phyloP scores from a whole-genome alignment of 35 echinoderm and acorn worm species.

The Chiridota heheva region DNA sequence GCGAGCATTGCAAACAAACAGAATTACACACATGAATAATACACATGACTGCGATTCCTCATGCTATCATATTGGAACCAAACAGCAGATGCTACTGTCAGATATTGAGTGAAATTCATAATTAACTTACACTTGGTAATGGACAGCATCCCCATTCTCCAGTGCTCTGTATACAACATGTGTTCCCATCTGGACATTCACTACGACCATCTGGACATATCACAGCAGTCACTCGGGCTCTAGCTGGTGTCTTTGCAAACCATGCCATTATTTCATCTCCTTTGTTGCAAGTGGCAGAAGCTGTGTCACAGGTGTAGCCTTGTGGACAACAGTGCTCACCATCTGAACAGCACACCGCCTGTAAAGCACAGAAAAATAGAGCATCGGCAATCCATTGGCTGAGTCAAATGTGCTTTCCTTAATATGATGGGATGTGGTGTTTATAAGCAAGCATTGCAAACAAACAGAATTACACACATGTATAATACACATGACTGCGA shows the following conservation, averaged over 20 bases:
- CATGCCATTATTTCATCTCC: constrained; percentile 39
- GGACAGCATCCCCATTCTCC: constrained; percentile 73
- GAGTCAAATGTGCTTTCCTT: too few species aligned
- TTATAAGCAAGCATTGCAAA: too few species aligned
- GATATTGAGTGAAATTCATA: too few species aligned
- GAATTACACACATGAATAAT: background rate
- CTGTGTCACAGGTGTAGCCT: constrained; percentile 68
- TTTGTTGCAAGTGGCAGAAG: constrained; percentile 48
- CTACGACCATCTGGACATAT: constrained; percentile 25
- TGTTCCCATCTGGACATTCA: constrained; percentile 55
- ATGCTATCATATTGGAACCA: too few species aligned
- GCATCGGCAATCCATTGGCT: background rate
- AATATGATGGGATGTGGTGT: too few species aligned
- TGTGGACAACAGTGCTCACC: constrained; percentile 62
- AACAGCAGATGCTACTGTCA: too few species aligned
- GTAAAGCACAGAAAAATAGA: constrained; percentile 10
- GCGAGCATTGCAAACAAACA: background rate
- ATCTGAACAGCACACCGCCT: constrained; percentile 83
- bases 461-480: too few species aligned
- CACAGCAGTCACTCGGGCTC: background rate
- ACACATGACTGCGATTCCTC: background rate
- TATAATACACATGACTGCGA: too few species aligned
- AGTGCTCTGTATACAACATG: constrained; percentile 42
- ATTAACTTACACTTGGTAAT: constrained; percentile 61
- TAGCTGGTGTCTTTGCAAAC: constrained; percentile 42